Evolutionary conservation across 2,888 invertebrate species (phyloP), one percentile per base, ranked within the genome.

Genomic region (Pyrochroa serraticornis): DNA sequence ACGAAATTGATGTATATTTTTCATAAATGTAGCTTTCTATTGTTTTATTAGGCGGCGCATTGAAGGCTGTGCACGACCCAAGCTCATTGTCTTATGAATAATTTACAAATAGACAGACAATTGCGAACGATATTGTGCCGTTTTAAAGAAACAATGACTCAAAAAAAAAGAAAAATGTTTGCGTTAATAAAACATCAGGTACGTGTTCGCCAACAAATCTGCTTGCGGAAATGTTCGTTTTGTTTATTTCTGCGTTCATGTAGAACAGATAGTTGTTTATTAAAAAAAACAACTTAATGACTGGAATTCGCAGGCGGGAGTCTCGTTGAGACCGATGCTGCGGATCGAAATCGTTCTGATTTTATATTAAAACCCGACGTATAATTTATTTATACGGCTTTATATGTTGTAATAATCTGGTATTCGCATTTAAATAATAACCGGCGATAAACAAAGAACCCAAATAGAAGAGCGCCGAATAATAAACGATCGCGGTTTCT

Each of bases 1-100:
- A 69, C 69, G 69, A 69, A 69, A 64, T 63, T 69, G 69, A 67
- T 69, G 69, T 68, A 65, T 62, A 68, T 67, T 69, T 69, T 69
- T 69, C 68, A 67, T 63, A 67, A 63, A 65, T 65, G 66, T 63
- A 65, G 64, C 63, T 66, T 56, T 51, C 67, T 62, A 69, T 69
- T 69, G 69, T 69, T 68, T 68, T 67, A 69, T 68, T 68, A 65
- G 63, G 62, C 60, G 53, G 60, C 33, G 47, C 58, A 63, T 58
- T 66, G 66, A 66, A 65, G 60, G 63, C 60, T 63, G 48, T 52
- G 63, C 66, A 66, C 66, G 66, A 66, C 51, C 57, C 62, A 48
- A 62, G 60, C 58, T 64, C 63, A 63, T 66, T 65, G 66, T 66
- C 60, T 66, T 65, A 59, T 66, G 64, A 66, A 66, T 66, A 65